These are phyloP conservation scores for Bedellia somnulentella DNA, from an alignment of 2,888 invertebrate genomes.

Conservation along the genomic window DNA sequence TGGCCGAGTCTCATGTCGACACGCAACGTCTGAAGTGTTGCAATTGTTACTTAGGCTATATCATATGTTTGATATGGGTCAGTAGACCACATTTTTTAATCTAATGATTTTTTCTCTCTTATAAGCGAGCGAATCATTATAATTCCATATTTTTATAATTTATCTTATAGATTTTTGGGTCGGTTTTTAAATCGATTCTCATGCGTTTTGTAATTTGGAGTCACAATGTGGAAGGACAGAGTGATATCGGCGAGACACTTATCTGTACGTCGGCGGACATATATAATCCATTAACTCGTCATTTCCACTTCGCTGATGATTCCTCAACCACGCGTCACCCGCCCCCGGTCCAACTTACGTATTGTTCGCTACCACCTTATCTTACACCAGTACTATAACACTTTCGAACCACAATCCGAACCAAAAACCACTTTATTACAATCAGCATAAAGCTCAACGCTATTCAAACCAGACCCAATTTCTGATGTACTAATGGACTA, in stretches of 20 bases:
- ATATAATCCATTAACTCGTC: conserved; percentile 62
- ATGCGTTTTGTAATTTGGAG: too few species aligned
- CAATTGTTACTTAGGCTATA: conserved; percentile 31
- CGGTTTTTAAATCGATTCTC: too few species aligned
- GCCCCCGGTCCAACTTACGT: conserved; percentile 38
- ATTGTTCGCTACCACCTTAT: conserved; percentile 56
- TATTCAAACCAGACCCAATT: conserved; percentile 27
- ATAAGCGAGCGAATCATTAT: too few species aligned
- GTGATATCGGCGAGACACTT: conserved; percentile 50
- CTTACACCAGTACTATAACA: conserved; percentile 26
- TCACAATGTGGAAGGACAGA: too few species aligned
- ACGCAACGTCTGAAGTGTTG: conserved; percentile 38
- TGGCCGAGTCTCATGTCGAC: conserved; percentile 36
- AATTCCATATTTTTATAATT: too few species aligned
- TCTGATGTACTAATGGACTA: conserved; percentile 52
- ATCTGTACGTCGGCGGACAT: conserved; percentile 56
- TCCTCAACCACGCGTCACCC: conserved; percentile 56
- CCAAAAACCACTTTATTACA: too few species aligned
- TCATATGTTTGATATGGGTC: conserved; percentile 37
- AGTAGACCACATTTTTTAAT: too few species aligned
- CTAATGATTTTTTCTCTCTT: too few species aligned
- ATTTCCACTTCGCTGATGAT: conserved; percentile 57
- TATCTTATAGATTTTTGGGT: too few species aligned
- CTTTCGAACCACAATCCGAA: conserved; percentile 28
- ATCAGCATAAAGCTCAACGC: conserved; percentile 24